Evolutionary conservation across 1,140 invertebrate species (phyloP).

Genomic region (Drosophila mayri): DNA sequence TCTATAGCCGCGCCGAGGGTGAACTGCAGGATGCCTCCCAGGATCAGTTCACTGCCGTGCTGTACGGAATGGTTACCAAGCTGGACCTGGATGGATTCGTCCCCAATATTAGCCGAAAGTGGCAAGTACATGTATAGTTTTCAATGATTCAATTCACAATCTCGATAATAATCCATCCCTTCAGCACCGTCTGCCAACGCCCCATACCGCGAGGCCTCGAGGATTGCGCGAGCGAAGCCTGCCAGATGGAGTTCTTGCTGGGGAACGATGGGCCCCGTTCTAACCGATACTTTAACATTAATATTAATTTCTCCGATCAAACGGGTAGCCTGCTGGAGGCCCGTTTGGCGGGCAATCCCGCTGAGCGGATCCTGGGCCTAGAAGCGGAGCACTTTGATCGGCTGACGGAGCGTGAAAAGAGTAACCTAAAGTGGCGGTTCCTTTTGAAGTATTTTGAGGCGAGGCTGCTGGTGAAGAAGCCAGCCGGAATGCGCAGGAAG

Average conservation of each 20-base stretch:
- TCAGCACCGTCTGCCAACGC: conserved; percentile 57
- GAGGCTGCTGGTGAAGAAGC: conserved; percentile 84
- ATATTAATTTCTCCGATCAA: conserved; percentile 86
- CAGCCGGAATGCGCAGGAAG: conserved; percentile 50
- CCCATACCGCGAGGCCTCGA: conserved; percentile 33
- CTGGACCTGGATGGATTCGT: conserved; percentile 86
- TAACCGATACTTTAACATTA: conserved; percentile 86
- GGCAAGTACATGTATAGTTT: conserved; percentile 53
- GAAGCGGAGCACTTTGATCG: conserved; percentile 32
- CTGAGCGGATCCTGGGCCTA: conserved; percentile 82
- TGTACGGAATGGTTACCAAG: conserved; percentile 85
- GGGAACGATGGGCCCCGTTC: conserved; percentile 74
- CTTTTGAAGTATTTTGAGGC: conserved; percentile 86
- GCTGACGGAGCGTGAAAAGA: conserved; percentile 67
- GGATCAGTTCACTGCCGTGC: conserved; percentile 85
- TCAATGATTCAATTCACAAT: background rate
- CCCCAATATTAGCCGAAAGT: conserved; percentile 63
- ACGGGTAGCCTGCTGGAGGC: conserved; percentile 86
- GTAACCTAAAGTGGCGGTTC: conserved; percentile 86
- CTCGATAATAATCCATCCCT: background rate
- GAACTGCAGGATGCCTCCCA: conserved; percentile 74
- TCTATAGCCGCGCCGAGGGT: conserved; percentile 84
- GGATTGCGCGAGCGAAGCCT: conserved; percentile 61
- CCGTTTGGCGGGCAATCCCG: conserved; percentile 84
- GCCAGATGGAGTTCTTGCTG: conserved; percentile 56